Conservation (phyloP, 2,888 invertebrate genomes). For the Hipparchia semele region DNA sequence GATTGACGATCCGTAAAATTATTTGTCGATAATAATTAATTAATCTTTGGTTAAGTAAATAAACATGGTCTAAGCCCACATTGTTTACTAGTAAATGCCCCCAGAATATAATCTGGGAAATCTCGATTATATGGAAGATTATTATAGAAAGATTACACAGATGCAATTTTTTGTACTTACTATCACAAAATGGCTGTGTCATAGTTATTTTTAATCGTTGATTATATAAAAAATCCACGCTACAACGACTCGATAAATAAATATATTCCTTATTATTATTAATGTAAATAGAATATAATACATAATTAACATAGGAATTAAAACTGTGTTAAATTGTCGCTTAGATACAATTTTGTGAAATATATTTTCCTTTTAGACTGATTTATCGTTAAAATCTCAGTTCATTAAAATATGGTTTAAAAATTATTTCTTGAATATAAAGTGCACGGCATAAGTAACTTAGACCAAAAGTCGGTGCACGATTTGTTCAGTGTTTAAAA, state of each 20-base stretch:
- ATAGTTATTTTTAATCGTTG: slow-evolving; percentile 28
- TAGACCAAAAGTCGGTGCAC: neutral
- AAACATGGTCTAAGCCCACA: too few species aligned
- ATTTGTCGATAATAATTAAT: too few species aligned
- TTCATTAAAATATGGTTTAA: neutral
- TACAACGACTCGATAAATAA: slow-evolving; percentile 35
- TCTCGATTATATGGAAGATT: too few species aligned
- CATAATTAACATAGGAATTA: neutral
- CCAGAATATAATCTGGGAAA: too few species aligned
- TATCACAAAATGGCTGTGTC: slow-evolving; percentile 11
- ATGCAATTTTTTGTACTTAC: neutral
- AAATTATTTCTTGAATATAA: neutral
- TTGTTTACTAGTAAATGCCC: too few species aligned
- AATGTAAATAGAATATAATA: slow-evolving; percentile 1
- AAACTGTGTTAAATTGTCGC: neutral
- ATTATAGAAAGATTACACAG: too few species aligned
- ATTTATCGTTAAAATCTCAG: slow-evolving; percentile 11
- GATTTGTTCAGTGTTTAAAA: neutral
- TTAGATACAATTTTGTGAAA: neutral
- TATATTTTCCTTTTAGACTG: slow-evolving; percentile 4
- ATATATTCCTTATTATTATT: neutral
- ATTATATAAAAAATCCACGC: slow-evolving; percentile 26
- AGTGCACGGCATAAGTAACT: neutral
- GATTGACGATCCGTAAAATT: too few species aligned
- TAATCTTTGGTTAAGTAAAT: too few species aligned